Conservation (phyloP, 2,113 vertebrate species). For the Microcebus tavaratra region DNA sequence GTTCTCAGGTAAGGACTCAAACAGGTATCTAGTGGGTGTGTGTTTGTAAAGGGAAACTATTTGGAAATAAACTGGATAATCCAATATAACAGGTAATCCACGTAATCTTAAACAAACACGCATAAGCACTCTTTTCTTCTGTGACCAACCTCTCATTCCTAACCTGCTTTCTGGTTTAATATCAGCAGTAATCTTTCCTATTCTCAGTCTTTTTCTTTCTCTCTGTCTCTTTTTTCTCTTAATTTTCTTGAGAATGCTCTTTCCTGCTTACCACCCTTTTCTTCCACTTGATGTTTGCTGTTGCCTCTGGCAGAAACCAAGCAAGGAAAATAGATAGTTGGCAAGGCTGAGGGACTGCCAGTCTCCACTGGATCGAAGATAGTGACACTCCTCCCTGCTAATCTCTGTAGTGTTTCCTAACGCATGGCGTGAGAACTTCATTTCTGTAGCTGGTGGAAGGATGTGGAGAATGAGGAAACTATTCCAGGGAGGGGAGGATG, state of each 20-base stretch:
- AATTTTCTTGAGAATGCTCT: background rate
- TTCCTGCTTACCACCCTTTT: background rate
- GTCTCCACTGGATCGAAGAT: background rate
- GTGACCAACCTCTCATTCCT: background rate
- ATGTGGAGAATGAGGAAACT: constrained; percentile 54
- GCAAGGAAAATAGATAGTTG: constrained; percentile 21
- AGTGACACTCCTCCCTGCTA: constrained; percentile 18
- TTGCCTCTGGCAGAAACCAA: constrained; percentile 60
- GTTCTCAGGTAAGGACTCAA: background rate
- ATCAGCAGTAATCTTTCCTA: background rate
- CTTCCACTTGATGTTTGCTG: background rate
- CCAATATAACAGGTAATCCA: background rate
- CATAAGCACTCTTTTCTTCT: background rate
- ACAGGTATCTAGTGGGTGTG: background rate
- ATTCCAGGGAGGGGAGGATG: background rate
- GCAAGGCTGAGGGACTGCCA: background rate
- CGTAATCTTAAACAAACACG: background rate
- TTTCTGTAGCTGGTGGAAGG: constrained; percentile 38
- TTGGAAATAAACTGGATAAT: background rate
- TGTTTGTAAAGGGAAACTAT: background rate
- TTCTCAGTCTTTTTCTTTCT: background rate
- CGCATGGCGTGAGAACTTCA: constrained; percentile 37
- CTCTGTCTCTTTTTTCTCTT: background rate
- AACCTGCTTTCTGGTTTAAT: background rate
- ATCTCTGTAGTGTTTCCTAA: constrained; percentile 18